phyloP scores from a whole-genome alignment of 37 sponge, comb jelly and placozoan genomes.

The Geodia barretti region DNA sequence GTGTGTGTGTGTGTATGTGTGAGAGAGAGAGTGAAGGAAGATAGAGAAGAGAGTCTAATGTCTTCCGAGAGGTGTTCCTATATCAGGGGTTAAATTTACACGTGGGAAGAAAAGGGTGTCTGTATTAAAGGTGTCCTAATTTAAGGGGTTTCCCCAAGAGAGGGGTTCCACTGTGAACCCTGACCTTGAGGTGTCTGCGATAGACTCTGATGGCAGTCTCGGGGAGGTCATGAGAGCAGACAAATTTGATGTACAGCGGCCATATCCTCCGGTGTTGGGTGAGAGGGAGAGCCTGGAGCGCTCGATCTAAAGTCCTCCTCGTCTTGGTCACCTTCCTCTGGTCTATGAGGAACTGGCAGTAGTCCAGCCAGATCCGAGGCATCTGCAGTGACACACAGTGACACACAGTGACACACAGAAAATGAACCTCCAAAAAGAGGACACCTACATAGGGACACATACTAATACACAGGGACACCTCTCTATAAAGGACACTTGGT shows the following conservation, averaged over 20 bases:
- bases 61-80: too few relatives aligned
- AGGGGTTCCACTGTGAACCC: background rate
- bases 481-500: too few relatives aligned
- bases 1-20: slow-evolving; percentile 10
- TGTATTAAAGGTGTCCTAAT: too few relatives aligned
- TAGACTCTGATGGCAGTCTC: slow-evolving; percentile 94
- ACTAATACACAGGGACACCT: too few relatives aligned
- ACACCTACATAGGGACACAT: too few relatives aligned
- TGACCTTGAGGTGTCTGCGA: slow-evolving; percentile 88
- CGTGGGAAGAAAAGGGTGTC: too few relatives aligned
- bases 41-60: background rate
- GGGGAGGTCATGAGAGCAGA: slow-evolving; percentile 73
- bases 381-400: slow-evolving; percentile 53
- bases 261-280: slow-evolving; percentile 96
- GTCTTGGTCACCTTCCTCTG: slow-evolving; percentile 90
- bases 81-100: too few relatives aligned
- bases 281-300: slow-evolving; percentile 92
- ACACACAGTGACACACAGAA: too few relatives aligned
- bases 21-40: background rate
- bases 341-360: slow-evolving; percentile 97
- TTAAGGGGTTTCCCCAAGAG: too few relatives aligned
- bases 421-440: too few relatives aligned
- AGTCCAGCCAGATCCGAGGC: slow-evolving; percentile 99
- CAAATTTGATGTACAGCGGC: slow-evolving; percentile 96
- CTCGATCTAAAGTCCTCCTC: slow-evolving; percentile 92